These are phyloP conservation scores for Eleutherodactylus coqui DNA, from an alignment of 2,797 vertebrate genomes.

Conservation along the genomic window DNA sequence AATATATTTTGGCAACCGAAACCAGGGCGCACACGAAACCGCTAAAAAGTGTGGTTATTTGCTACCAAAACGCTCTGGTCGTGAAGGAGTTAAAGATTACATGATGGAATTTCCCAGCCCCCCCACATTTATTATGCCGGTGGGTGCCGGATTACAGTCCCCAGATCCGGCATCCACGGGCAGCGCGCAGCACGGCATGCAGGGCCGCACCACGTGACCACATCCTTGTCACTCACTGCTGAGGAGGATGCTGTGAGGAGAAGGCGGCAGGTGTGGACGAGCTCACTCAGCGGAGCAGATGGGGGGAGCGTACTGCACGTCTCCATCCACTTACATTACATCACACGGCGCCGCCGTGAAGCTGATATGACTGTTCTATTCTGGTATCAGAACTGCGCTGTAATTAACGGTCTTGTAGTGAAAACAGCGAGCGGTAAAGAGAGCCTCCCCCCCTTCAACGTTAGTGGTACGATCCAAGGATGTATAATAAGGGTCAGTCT, in stretches of 20 bases:
- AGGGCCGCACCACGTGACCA: not conserved
- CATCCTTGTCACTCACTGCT: not conserved
- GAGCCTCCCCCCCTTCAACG: not conserved
- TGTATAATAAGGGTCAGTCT: slow-evolving; percentile 40
- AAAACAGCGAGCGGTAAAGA: not conserved
- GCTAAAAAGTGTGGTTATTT: too few species aligned
- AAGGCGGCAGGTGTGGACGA: slow-evolving; percentile 34
- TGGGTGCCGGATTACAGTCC: too few species aligned
- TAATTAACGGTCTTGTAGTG: too few species aligned
- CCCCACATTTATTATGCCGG: too few species aligned
- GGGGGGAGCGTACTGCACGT: not conserved
- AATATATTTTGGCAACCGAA: too few species aligned
- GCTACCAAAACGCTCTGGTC: too few species aligned
- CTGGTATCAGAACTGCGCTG: not conserved
- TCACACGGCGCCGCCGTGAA: too few species aligned
- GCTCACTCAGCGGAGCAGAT: not conserved
- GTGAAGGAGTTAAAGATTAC: too few species aligned
- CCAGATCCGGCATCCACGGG: not conserved
- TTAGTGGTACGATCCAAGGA: slow-evolving; percentile 32
- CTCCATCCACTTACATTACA: not conserved
- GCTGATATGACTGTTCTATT: not conserved
- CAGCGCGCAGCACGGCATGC: not conserved
- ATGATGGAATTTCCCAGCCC: too few species aligned
- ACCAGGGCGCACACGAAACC: too few species aligned
- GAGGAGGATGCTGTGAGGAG: not conserved